Base-by-base conservation (phyloP, 2,113 vertebrate genomes). In the Sinocyclocheilus maitianheensis region DNA sequence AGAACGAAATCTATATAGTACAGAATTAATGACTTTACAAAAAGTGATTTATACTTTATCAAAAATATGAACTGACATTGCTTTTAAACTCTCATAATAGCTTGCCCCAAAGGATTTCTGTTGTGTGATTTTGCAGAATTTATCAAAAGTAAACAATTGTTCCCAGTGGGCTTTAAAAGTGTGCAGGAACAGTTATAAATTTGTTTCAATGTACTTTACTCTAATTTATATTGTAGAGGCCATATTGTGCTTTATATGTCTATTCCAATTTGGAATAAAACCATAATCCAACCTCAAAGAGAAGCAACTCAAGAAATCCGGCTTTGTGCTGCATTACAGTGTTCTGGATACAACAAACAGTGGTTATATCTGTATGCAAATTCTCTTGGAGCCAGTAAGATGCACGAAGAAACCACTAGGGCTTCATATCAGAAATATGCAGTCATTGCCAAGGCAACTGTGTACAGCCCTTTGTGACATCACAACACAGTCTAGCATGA, bases 381-480 rank as follows among this genome's bases (percentile, higher is more conserved):
- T 86, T 82, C 46, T 69, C 60, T 16, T 22, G 58, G 69, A 81
- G 85, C 40, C 77, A 81, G 24, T 72, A 5, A 81, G 53, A 81
- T 58, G 51, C 67, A 81, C 37, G 0, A 34, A 74, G 37, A 62
- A 63, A 71, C 5, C 72, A 82, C 85, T 37, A 62, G 80, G 14
- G 63, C 69, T 86, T 60, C 46, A 77, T 77, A 86, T 89, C 81
- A 62, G 40, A 46, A 85, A 87, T 40, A 20, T 48, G 58, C 79
- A 83, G 80, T 79, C 18, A 81, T 89, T 85, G 84, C 88, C 86
- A 74, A 24, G 80, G 88, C 78, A 86, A 89, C 88, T 60, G 79
- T 77, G 65, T 85, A 86, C 86, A 16, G 40, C 80, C 74, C 65
- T 85, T 77, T 48, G 75, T 89, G 85, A 87, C 86, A 86, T 89